Percentiles rank a stretch among this genome's conserved stretches.
These are phyloP conservation scores for Parazoanthus darwini DNA, from an alignment of 92 coral and sea anemone genomes.

Conservation along the genomic window DNA sequence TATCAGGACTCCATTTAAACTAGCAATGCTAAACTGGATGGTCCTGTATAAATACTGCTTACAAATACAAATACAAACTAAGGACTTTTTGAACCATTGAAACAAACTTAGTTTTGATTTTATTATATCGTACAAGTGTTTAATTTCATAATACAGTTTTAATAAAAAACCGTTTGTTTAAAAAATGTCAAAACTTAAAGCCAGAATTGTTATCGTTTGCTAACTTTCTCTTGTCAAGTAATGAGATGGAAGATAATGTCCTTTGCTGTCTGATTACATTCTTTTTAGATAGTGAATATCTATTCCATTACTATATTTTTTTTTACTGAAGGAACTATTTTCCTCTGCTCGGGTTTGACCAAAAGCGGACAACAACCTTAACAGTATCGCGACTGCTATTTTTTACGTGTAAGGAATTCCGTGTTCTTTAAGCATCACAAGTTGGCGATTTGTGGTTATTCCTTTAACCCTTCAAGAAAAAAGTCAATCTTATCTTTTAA, in stretches of 20 bases:
- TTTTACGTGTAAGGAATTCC: background rate
- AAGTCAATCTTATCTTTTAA: too few species aligned
- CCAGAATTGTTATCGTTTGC: background rate
- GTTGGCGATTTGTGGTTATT: background rate
- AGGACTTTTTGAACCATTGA: background rate
- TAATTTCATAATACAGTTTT: too few species aligned
- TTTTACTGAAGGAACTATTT: background rate
- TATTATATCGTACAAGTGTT: background rate
- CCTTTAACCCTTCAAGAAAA: background rate
- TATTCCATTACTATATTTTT: too few species aligned
- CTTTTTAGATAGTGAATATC: background rate
- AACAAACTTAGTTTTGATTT: background rate
- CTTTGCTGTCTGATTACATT: background rate
- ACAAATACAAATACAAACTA: too few species aligned
- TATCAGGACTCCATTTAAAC: too few species aligned
- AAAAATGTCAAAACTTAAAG: background rate
- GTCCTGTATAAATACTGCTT: too few species aligned
- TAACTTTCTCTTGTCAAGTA: too few species aligned
- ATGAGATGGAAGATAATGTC: too few species aligned
- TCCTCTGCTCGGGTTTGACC: background rate
- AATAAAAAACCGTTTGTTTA: too few species aligned
- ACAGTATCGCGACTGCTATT: background rate
- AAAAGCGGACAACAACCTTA: background rate
- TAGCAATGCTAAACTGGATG: too few species aligned
- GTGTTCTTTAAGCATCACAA: background rate